Evolutionary conservation across 2,888 invertebrate species (phyloP).

Genomic region (Harpagoxenus sublaevis): DNA sequence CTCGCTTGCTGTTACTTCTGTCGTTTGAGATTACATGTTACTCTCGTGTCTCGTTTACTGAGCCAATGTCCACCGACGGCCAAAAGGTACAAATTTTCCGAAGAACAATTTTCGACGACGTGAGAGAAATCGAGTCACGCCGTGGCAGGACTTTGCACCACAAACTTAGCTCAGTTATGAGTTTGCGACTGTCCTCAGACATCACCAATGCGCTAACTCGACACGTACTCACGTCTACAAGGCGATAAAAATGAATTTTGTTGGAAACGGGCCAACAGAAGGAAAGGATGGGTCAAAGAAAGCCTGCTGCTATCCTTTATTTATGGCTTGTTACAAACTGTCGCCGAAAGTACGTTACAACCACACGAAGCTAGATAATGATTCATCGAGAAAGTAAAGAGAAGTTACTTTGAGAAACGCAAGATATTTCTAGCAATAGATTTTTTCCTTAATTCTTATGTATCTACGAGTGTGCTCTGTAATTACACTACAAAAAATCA

Average conservation of each 20-base stretch:
- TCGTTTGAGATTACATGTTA: slow-evolving; percentile 30
- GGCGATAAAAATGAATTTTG: slow-evolving; percentile 46
- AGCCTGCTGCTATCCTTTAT: slow-evolving; percentile 22
- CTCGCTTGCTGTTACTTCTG: neutral
- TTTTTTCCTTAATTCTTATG: neutral
- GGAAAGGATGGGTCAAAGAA: slow-evolving; percentile 21
- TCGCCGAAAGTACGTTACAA: neutral
- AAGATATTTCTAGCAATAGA: neutral
- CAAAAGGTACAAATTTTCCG: slow-evolving; percentile 41
- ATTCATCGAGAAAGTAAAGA: neutral
- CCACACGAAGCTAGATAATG: neutral
- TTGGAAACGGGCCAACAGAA: slow-evolving; percentile 14
- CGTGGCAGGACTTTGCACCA: slow-evolving; percentile 23
- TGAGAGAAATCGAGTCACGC: slow-evolving; percentile 50
- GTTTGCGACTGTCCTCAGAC: slow-evolving; percentile 44
- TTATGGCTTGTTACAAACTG: slow-evolving; percentile 21
- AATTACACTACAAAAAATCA: slow-evolving; percentile 38
- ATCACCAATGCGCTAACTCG: slow-evolving; percentile 40
- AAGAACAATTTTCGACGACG: slow-evolving; percentile 52
- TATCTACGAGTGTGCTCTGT: neutral
- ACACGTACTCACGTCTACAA: slow-evolving; percentile 33
- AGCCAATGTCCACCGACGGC: neutral
- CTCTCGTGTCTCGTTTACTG: slow-evolving; percentile 21
- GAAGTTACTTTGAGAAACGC: neutral
- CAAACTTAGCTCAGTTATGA: slow-evolving; percentile 52